A percentile compares a stretch with the other conserved stretches of the same genome.
phyloP scores from a whole-genome alignment of 2,888 invertebrate genomes.

The Acronicta aceris region DNA sequence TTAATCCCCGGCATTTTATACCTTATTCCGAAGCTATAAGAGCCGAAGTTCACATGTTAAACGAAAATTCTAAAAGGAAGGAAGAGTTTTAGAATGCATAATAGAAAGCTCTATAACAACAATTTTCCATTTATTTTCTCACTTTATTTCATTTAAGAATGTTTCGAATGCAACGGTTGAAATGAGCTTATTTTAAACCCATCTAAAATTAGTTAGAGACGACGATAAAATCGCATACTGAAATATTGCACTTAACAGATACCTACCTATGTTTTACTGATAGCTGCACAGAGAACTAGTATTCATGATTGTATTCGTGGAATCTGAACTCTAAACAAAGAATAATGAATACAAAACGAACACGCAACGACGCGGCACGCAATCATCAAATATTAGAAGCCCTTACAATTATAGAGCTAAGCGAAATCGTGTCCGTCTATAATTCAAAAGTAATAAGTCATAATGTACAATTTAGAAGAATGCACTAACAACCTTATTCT shows the following conservation, averaged over 20 bases:
- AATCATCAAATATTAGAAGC: conserved; percentile 66
- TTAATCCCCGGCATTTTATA: conserved; percentile 49
- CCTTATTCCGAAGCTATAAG: conserved; percentile 52
- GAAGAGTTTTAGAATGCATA: conserved; percentile 40
- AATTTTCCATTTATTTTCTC: conserved; percentile 41
- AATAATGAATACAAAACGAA: conserved; percentile 59
- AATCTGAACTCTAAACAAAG: conserved; percentile 52
- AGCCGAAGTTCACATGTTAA: conserved; percentile 11
- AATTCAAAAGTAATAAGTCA: conserved; percentile 58
- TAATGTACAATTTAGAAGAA: conserved; percentile 53
- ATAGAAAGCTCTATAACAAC: conserved; percentile 41
- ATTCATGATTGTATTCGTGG: background rate
- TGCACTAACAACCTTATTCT: conserved; percentile 48
- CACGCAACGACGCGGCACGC: conserved; percentile 69
- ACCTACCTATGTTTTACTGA: conserved; percentile 22
- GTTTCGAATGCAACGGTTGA: conserved; percentile 20
- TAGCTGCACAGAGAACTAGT: conserved; percentile 17
- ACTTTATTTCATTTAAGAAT: conserved; percentile 37
- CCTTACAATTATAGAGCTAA: conserved; percentile 70
- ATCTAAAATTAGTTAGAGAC: conserved; percentile 8
- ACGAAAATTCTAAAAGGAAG: conserved; percentile 20
- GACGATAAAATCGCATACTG: conserved; percentile 9
- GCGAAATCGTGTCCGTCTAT: conserved; percentile 70
- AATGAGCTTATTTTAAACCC: conserved; percentile 16
- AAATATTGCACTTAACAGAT: conserved; percentile 6